These are phyloP conservation scores for Pteromalus puparum DNA, from an alignment of 1,140 invertebrate genomes.

Conservation along the genomic window DNA sequence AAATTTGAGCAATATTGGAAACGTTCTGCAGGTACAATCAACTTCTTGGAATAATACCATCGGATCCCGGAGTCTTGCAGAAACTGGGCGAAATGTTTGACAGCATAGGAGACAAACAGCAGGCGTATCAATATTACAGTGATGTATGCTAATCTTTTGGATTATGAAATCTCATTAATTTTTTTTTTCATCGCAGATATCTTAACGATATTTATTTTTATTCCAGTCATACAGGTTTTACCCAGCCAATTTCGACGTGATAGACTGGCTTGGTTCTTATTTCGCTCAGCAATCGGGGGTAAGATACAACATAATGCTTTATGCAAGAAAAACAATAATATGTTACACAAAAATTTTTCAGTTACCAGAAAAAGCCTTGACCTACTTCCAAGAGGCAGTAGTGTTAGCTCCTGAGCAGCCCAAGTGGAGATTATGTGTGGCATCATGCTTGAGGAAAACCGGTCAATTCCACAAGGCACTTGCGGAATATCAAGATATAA, in stretches of 20 bases:
- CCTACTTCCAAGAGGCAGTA: slow-evolving; percentile 91
- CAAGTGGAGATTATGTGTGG: slow-evolving; percentile 90
- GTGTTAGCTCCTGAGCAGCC: slow-evolving; percentile 91
- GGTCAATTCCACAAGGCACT: slow-evolving; percentile 91
- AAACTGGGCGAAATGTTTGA: slow-evolving; percentile 92
- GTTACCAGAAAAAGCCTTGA: slow-evolving; percentile 90
- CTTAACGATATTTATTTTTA: slow-evolving; percentile 25
- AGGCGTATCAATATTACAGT: slow-evolving; percentile 93
- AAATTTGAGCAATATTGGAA: background rate
- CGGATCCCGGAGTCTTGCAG: slow-evolving; percentile 88
- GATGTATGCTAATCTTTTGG: slow-evolving; percentile 81
- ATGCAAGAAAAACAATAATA: slow-evolving; percentile 6
- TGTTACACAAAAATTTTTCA: slow-evolving; percentile 45
- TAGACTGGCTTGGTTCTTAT: slow-evolving; percentile 94
- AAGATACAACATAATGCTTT: slow-evolving; percentile 26
- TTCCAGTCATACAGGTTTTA: slow-evolving; percentile 89
- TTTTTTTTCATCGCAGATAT: background rate
- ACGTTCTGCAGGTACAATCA: slow-evolving; percentile 84
- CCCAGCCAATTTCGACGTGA: slow-evolving; percentile 91
- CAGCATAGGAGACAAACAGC: slow-evolving; percentile 90
- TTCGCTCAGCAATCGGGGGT: slow-evolving; percentile 90
- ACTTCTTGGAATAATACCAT: slow-evolving; percentile 87
- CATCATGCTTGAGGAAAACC: slow-evolving; percentile 87
- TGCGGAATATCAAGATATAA: slow-evolving; percentile 86
- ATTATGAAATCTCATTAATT: slow-evolving; percentile 44